phyloP scores from a whole-genome alignment of 2,888 invertebrate genomes.

The Actias luna region DNA sequence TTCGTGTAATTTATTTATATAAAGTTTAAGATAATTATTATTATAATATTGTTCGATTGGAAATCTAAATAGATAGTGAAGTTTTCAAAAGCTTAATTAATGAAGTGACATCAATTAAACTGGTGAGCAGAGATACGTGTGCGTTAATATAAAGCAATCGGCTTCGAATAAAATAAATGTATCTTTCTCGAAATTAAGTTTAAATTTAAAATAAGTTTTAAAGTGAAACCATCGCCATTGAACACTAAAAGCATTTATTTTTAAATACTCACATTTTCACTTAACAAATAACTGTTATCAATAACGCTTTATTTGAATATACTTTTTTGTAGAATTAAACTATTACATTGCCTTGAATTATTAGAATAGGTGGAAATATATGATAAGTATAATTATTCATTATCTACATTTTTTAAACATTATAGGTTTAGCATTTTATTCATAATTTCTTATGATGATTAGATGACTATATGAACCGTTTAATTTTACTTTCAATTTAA shows the following conservation, averaged over 20 bases:
- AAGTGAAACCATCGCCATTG: neutral
- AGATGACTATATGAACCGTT: no score
- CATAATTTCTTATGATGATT: no score
- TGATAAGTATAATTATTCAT: no score
- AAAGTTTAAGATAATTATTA: no score
- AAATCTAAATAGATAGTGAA: neutral
- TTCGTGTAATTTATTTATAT: no score
- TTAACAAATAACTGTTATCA: neutral
- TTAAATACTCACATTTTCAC: neutral
- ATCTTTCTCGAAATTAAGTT: neutral
- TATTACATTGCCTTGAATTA: no score
- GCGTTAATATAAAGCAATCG: neutral
- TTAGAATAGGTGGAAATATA: no score
- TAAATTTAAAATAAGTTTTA: neutral
- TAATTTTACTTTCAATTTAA: no score
- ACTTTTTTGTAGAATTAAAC: neutral
- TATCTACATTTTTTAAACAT: no score
- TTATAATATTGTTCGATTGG: neutral
- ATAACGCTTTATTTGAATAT: no score
- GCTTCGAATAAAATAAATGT: neutral
- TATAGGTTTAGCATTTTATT: no score
- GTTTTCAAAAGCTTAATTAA: neutral
- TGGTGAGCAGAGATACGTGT: neutral
- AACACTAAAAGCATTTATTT: slow-evolving; percentile 2
- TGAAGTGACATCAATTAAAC: neutral